Percentiles rank a stretch among this genome's conserved stretches.
Conservation (phyloP, 2,888 invertebrate species). For the Plebejus argus region DNA sequence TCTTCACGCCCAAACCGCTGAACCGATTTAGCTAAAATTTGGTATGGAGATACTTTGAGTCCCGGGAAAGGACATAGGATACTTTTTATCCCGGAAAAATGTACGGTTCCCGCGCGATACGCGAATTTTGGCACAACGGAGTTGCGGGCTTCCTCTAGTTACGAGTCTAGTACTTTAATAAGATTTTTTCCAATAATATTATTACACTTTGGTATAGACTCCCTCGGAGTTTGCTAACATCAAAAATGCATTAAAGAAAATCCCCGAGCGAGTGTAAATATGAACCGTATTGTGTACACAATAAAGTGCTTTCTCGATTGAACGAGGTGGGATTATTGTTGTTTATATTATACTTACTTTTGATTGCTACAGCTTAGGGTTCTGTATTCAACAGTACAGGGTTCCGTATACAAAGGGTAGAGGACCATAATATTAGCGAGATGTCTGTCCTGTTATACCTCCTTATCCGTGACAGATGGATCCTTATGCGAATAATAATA, state of each 20-base stretch:
- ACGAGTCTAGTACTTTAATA: too few relatives aligned
- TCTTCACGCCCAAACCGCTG: too few relatives aligned
- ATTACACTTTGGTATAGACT: neutral
- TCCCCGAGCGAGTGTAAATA: constrained; percentile 11
- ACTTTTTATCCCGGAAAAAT: too few relatives aligned
- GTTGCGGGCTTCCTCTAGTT: neutral
- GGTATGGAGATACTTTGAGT: too few relatives aligned
- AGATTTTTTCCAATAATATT: neutral
- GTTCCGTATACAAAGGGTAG: neutral
- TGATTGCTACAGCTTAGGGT: neutral
- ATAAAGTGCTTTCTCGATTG: constrained; percentile 17
- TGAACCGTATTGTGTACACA: neutral
- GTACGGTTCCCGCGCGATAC: too few relatives aligned
- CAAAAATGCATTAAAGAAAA: constrained; percentile 1
- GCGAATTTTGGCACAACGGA: too few relatives aligned
- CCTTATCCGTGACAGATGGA: too few relatives aligned
- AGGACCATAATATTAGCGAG: too few relatives aligned
- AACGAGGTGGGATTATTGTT: neutral
- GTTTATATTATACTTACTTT: neutral
- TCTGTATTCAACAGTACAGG: neutral
- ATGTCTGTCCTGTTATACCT: too few relatives aligned
- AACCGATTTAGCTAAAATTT: too few relatives aligned
- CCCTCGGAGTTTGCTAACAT: neutral
- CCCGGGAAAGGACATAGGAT: too few relatives aligned
- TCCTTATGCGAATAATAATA: too few relatives aligned